Evolutionary conservation across 2,888 invertebrate genomes (phyloP), one percentile per base, ranked within the genome.

Genomic region (Trichogramma evanescens): DNA sequence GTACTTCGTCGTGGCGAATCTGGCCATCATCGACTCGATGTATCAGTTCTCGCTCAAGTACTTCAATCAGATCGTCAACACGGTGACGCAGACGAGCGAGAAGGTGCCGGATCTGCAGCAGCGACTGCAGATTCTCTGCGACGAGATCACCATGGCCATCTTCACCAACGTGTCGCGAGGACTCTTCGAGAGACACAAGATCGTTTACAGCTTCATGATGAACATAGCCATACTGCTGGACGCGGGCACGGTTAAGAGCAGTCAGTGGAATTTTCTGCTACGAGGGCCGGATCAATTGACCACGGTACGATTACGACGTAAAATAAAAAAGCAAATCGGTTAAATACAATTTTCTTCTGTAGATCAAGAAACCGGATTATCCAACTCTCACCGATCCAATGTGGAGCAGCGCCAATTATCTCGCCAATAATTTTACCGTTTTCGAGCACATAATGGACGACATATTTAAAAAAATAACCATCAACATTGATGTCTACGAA

Each of bases 31-130:
- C 61, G 95, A 96, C 78, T 92, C 94, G 0, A 95, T 95, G 95
- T 96, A 96, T 78, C 95, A 96, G 79, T 95, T 90, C 79, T 95
- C 94, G 0, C 80, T 95, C 45, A 93, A 91, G 70, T 95, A 94
- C 80, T 95, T 95, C 73, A 91, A 85, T 66, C 85, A 86, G 76
- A 85, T 95, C 2, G 90, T 95, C 71, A 89, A 88, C 70, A 82
- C 82, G 66, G 93, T 93, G 0, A 91, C 94, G 66, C 87, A 88
- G 64, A 84, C 83, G 49, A 89, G 89, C 71, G 89, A 88, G 70
- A 87, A 86, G 57, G 80, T 81, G 54, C 82, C 85, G 67, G 79
- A 86, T 40, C 80, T 93, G 6, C 84, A 86, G 41, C 78, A 79
- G 8, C 84, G 94, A 8, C 80, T 95, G 42, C 78, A 83, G 26